Conservation (phyloP, 2,797 vertebrate genomes). For the Picus viridis region DNA sequence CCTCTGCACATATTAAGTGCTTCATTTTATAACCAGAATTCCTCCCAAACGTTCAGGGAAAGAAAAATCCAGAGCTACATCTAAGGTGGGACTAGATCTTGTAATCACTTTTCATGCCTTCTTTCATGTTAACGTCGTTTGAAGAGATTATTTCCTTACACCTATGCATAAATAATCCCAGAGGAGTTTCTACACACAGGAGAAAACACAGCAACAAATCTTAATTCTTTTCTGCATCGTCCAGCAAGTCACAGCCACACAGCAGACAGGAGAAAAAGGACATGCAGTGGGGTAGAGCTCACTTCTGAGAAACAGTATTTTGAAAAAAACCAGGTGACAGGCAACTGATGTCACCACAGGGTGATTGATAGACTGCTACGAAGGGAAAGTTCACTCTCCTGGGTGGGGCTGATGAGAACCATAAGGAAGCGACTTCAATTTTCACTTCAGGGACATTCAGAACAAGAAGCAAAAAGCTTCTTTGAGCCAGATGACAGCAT, state of each 20-base stretch:
- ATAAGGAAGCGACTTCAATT: not conserved
- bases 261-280: not conserved
- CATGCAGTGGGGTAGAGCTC: not conserved
- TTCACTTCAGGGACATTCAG: not conserved
- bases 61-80: constrained; percentile 29
- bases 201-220: constrained; percentile 57
- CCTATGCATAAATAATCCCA: constrained; percentile 74
- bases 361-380: not conserved
- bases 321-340: not conserved
- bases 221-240: constrained; percentile 30
- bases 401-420: not conserved
- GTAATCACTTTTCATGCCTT: constrained; percentile 73
- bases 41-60: not conserved
- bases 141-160: constrained; percentile 70
- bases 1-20: not conserved
- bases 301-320: not conserved
- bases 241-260: constrained; percentile 28
- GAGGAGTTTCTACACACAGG: constrained; percentile 14
- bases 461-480: not conserved
- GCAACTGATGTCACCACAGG: not conserved
- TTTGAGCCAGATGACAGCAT: not conserved
- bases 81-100: constrained; percentile 67
- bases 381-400: not conserved
- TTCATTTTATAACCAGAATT: constrained; percentile 2
- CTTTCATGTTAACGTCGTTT: constrained; percentile 77